Evolutionary conservation across 2,797 vertebrate genomes (phyloP).

Genomic region (Thripadectes ignobilis): DNA sequence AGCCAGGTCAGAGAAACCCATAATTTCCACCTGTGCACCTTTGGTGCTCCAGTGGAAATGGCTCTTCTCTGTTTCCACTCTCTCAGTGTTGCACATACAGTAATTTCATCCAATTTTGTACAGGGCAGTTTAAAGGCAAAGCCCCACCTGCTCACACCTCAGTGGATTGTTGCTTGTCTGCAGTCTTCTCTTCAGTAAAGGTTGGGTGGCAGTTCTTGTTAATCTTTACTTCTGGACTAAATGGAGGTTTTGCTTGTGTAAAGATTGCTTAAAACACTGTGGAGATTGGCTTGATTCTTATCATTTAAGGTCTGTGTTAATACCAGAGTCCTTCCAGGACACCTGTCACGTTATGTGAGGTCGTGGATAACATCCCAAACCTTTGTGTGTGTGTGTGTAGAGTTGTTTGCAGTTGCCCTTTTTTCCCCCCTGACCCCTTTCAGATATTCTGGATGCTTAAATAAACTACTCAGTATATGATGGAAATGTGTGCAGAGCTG

Average conservation of each 20-base stretch:
- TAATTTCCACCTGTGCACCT: slow-evolving; percentile 9
- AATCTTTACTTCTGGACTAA: not conserved
- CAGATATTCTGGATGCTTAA: not conserved
- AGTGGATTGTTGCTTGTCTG: not conserved
- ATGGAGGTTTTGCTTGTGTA: not conserved
- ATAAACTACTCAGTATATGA: not conserved
- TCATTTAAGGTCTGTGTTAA: not conserved
- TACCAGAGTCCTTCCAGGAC: not conserved
- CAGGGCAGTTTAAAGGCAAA: not conserved
- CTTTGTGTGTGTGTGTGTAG: not conserved
- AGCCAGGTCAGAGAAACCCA: slow-evolving; percentile 1
- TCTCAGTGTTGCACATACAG: not conserved
- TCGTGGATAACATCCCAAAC: not conserved
- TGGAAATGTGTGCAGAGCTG: not conserved
- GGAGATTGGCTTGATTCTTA: not conserved
- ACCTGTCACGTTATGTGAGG: not conserved
- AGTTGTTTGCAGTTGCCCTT: not conserved
- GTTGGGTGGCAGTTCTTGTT: not conserved
- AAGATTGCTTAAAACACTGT: not conserved
- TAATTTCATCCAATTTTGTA: slow-evolving; percentile 35
- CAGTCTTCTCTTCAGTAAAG: slow-evolving; percentile 16
- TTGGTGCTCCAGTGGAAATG: slow-evolving; percentile 5
- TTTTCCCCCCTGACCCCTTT: not conserved
- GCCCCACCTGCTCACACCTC: not conserved
- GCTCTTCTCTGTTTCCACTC: not conserved